Conservation (phyloP, 2,797 vertebrate genomes). For the Scomberomorus guttatus region DNA sequence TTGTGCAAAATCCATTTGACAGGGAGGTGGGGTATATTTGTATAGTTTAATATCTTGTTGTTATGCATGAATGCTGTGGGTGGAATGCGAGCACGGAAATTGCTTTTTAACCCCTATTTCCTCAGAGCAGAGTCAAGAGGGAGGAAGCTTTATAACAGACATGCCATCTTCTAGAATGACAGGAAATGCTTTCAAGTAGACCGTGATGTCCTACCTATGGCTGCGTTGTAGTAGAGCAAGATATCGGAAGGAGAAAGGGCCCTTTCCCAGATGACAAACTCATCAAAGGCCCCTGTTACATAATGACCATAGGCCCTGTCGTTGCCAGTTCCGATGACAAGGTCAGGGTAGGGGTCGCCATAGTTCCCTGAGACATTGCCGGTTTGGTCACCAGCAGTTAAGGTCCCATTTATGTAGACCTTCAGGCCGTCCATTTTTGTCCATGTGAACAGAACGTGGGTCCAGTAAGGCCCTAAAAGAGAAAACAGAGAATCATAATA, state of each 20-base stretch:
- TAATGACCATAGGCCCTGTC: slow-evolving; percentile 75
- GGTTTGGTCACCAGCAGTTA: slow-evolving; percentile 81
- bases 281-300: slow-evolving; percentile 92
- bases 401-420: slow-evolving; percentile 94
- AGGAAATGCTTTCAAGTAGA: slow-evolving; percentile 51
- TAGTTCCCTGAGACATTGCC: slow-evolving; percentile 88
- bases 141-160: slow-evolving; percentile 53
- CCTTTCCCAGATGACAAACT: slow-evolving; percentile 96
- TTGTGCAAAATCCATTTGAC: slow-evolving; percentile 41
- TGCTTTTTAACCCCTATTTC: slow-evolving; percentile 67
- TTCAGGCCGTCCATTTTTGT: slow-evolving; percentile 90
- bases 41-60: slow-evolving; percentile 56
- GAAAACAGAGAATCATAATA: not conserved
- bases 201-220: slow-evolving; percentile 86
- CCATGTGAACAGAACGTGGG: slow-evolving; percentile 96
- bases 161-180: slow-evolving; percentile 38
- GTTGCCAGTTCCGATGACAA: slow-evolving; percentile 87
- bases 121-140: slow-evolving; percentile 44
- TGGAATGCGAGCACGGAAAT: slow-evolving; percentile 77
- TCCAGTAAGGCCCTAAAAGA: slow-evolving; percentile 92
- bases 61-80: slow-evolving; percentile 59
- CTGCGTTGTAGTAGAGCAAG: slow-evolving; percentile 91
- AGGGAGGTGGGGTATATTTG: slow-evolving; percentile 45
- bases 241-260: slow-evolving; percentile 90
- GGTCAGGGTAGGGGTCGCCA: slow-evolving; percentile 83